phyloP scores from a whole-genome alignment of 2,797 vertebrate species.

The Perodicticus potto region DNA sequence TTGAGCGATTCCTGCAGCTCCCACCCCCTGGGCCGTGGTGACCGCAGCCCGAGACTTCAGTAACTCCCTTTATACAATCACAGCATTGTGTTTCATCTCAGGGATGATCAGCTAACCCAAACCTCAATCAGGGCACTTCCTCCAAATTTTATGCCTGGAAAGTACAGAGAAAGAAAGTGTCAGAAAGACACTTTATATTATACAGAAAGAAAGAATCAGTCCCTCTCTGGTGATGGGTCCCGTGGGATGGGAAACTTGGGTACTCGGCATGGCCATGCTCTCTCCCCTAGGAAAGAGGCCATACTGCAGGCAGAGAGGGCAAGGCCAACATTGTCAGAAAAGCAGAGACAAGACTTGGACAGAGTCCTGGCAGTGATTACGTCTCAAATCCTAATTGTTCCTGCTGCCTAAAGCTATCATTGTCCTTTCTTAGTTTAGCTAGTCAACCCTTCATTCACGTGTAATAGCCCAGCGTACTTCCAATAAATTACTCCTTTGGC shows the following conservation, averaged over 20 bases:
- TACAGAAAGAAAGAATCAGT: not conserved
- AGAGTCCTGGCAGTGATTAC: not conserved
- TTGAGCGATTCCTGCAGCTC: not conserved
- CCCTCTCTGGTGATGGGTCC: not conserved
- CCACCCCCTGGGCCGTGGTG: not conserved
- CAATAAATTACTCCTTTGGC: conserved; percentile 39
- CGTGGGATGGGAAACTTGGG: not conserved
- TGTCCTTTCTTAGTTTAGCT: not conserved
- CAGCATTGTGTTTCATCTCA: not conserved
- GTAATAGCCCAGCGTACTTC: not conserved
- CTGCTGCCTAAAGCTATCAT: not conserved
- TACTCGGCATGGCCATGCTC: not conserved
- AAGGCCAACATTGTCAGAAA: not conserved
- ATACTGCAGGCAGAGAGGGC: not conserved
- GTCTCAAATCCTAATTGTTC: not conserved
- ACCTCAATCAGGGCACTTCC: not conserved
- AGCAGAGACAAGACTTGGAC: not conserved
- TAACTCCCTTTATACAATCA: too few relatives aligned
- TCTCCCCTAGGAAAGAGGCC: not conserved
- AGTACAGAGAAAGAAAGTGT: not conserved
- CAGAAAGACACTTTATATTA: not conserved
- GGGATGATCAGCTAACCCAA: not conserved
- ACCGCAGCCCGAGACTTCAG: not conserved
- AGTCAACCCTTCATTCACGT: not conserved
- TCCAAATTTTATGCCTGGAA: not conserved